Base-by-base conservation (phyloP, 1,140 invertebrate species). In the Apis laboriosa region DNA sequence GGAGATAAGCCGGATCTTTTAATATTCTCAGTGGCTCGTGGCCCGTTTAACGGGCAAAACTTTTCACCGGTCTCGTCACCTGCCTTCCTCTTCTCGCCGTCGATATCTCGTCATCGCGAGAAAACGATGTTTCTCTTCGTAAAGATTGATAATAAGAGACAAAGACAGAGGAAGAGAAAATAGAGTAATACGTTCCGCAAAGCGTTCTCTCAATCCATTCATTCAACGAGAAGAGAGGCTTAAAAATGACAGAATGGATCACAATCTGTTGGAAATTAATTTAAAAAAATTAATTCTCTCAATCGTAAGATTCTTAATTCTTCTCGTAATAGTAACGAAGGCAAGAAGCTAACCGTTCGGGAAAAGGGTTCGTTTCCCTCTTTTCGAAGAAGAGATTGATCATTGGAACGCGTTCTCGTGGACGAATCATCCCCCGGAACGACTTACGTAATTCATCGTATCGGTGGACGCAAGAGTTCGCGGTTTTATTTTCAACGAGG, bases 241-340 rank as follows among this genome's bases (percentile, higher is more conserved):
- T 86, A 84, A 84, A 86, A 77, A 87, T 87, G 85, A 86, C 86
- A 86, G 86, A 87, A 81, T 84, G 73, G 73, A 24, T 67, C 3
- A 34, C 34, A 34, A 34, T 34, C 34, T 4, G 34, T 34, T 4
- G 34, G 24, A 24, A 24, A 24, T 24, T 24, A 24, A 24, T 24
- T 24, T 24, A 24, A 24, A 24, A 24, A 24, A 24, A 24, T 24
- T 24, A 24, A 24, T 24, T 24, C 24, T 24, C 24, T 0, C 24
- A 24, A 24, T 24, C 24, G 24, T 24, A 24, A 24, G 86, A 87
- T 77, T 68, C 76, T 80, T 77, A 73, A 77, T 80, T 61, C 76
- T 86, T 81, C 63, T 34, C 2, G 34, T 34, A 34, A 34, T 34
- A 34, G n/a, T 4, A 3, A 34, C 1, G 28, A 34, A 34, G 1